phyloP scores from a whole-genome alignment of 2,888 invertebrate species.

The Pseudococcus jackbeardsleyi region DNA sequence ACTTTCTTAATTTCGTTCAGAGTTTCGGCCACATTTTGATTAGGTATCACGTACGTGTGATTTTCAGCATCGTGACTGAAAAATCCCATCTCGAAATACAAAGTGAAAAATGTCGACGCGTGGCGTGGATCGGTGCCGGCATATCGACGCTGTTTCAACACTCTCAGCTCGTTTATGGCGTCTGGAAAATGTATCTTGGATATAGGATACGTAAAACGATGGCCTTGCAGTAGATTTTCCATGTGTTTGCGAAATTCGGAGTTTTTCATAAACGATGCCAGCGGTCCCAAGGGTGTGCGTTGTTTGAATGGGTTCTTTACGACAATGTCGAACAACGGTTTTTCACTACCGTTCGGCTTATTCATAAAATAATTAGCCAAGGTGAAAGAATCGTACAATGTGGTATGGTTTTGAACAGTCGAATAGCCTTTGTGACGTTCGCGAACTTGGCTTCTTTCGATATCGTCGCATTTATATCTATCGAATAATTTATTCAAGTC shows the following conservation, averaged over 20 bases:
- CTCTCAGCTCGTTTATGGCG: not conserved
- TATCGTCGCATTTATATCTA: slow-evolving; percentile 14
- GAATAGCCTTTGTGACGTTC: not conserved
- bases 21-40: not conserved
- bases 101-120: not conserved
- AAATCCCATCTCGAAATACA: slow-evolving; percentile 6
- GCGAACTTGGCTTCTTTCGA: not conserved
- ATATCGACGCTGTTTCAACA: not conserved
- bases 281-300: not conserved
- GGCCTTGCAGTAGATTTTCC: not conserved
- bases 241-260: not conserved
- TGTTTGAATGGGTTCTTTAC: not conserved
- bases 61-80: not conserved
- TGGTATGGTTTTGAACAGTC: not conserved
- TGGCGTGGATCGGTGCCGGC: not conserved
- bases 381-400: not conserved
- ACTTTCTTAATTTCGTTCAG: not conserved
- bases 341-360: not conserved
- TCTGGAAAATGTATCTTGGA: not conserved
- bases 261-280: not conserved
- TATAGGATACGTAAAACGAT: not conserved
- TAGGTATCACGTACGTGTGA: not conserved
- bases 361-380: not conserved
- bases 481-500: not conserved
- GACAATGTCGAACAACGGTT: not conserved